Base-by-base conservation (phyloP, 2,797 vertebrate species). In the Gadopsis marmoratus region DNA sequence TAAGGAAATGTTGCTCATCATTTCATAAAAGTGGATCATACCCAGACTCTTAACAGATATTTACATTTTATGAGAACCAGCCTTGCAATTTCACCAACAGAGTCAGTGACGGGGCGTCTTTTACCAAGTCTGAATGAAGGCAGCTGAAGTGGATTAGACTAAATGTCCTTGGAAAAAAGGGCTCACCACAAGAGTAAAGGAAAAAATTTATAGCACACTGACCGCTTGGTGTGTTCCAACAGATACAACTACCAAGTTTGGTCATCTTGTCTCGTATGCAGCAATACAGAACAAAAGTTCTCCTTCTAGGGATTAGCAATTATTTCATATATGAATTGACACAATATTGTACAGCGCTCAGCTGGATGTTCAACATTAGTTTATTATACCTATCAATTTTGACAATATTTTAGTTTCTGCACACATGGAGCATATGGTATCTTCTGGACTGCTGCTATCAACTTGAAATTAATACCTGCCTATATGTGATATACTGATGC, bases 61-160 rank as follows among this genome's bases (percentile, higher is more conserved):
- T 95, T 91, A 87, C 92, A 86, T 90, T 91, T 95, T 95, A 95
- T 95, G 90, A 94, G 90, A 95, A 95, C 87, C 95, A 95, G 94
- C 89, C 93, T 88, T 16, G 26, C 88, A 86, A 82, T 91, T 92
- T 92, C 69, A 84, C 81, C 86, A 86, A n/a, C 75, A 87, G 92
- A 92, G 91, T 90, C 87, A 72, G 84, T 86, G 86, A 83, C 26
- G 83, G 90, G 92, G 89, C 89, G 83, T 95, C 90, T 92, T 90
- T 94, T 94, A 92, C 93, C 95, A 89, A 75, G 89, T 84, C 81
- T 91, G 94, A 96, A 90, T 88, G 90, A 89, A 95, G 90, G 88
- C 95, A 96, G 94, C 94, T 96, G 95, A 95, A 88, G 88, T 80
- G 93, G 94, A 95, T 96, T 96, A 96, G 87, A 82, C 81, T 82